Percentiles rank a stretch among this genome's conserved stretches.
phyloP scores from a whole-genome alignment of 1,140 invertebrate species.

The Bombus superbus region DNA sequence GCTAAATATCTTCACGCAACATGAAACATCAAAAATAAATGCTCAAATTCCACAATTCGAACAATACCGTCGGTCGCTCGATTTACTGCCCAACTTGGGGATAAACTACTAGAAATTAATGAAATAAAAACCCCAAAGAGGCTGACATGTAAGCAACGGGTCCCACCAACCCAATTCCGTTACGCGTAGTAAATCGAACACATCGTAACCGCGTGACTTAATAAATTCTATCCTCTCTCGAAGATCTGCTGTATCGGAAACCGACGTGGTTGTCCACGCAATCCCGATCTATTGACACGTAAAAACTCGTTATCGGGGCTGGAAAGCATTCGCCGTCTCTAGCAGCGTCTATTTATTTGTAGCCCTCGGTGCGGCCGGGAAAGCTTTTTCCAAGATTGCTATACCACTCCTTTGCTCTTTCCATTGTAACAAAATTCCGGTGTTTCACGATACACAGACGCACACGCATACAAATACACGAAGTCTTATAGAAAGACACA shows the following conservation, averaged over 20 bases:
- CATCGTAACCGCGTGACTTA: neutral
- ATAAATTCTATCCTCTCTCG: conserved; percentile 11
- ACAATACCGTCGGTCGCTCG: neutral
- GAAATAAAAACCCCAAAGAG: neutral
- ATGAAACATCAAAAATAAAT: no score
- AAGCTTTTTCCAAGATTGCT: conserved; percentile 62
- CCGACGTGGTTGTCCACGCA: no score
- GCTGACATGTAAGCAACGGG: neutral
- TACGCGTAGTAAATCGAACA: conserved; percentile 11
- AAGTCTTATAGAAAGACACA: neutral
- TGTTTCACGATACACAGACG: conserved; percentile 36
- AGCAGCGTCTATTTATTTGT: conserved; percentile 33
- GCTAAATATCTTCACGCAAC: no score
- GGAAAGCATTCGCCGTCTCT: neutral
- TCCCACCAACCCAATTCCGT: neutral
- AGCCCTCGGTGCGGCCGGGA: neutral
- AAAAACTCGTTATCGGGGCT: conserved; percentile 8
- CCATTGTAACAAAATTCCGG: conserved; percentile 52
- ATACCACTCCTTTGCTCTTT: conserved; percentile 44
- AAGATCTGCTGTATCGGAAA: neutral
- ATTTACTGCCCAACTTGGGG: neutral
- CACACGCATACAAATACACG: no score
- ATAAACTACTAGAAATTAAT: neutral
- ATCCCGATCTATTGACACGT: neutral
- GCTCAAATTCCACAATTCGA: no score